These are phyloP conservation scores for Rhinolophus ferrumequinum DNA, from an alignment of 2,113 vertebrate species.

Conservation along the genomic window DNA sequence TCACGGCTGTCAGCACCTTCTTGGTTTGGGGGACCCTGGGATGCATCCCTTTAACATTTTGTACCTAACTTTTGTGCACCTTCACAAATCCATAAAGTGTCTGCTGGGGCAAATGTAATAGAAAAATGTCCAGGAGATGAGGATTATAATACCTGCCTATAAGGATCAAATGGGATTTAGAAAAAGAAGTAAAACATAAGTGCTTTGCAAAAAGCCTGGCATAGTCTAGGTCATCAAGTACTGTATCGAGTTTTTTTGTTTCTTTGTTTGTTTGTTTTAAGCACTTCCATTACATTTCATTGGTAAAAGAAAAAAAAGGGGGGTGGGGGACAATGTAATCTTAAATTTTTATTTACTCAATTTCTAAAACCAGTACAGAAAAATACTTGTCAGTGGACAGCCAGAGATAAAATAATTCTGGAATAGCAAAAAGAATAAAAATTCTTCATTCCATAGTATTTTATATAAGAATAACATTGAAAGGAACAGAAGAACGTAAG, in stretches of 20 bases:
- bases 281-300: not conserved
- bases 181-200: not conserved
- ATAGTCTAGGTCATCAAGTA: not conserved
- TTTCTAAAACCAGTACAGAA: conserved; percentile 20
- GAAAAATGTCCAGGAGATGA: not conserved
- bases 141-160: not conserved
- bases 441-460: not conserved
- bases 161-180: not conserved
- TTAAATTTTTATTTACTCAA: not conserved
- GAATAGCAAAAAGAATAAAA: not conserved
- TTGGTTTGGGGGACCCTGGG: rapidly evolving
- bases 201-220: not conserved
- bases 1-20: too few species aligned
- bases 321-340: not conserved
- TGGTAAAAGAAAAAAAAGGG: not conserved
- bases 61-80: not conserved
- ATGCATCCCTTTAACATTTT: not conserved
- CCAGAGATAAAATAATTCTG: not conserved
- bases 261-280: not conserved
- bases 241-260: not conserved
- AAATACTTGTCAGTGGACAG: not conserved
- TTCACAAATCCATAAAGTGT: not conserved
- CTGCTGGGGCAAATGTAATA: not conserved
- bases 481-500: not conserved
- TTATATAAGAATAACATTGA: not conserved